These are phyloP conservation scores for Hypomesus transpacificus DNA, from an alignment of 2,113 vertebrate species.

Conservation along the genomic window DNA sequence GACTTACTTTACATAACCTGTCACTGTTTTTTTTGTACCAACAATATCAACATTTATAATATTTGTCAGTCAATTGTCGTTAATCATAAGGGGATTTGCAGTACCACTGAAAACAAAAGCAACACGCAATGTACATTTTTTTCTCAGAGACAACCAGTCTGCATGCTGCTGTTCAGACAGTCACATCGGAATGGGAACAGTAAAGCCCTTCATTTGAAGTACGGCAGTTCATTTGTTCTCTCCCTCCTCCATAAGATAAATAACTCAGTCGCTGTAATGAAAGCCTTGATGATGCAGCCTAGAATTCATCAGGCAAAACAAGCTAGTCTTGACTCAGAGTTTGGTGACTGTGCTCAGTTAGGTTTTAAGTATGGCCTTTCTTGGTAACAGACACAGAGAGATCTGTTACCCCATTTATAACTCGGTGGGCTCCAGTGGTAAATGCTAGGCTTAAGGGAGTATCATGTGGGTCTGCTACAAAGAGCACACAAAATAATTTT, in stretches of 20 bases:
- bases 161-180: not conserved
- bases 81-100: not conserved
- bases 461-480: slow-evolving; percentile 66
- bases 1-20: slow-evolving; percentile 4
- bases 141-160: not conserved
- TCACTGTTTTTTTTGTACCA: not conserved
- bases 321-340: slow-evolving; percentile 14
- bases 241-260: not conserved
- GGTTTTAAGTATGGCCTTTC: slow-evolving; percentile 58
- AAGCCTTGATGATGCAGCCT: slow-evolving; percentile 23
- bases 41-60: not conserved
- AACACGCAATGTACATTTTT: not conserved
- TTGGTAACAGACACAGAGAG: slow-evolving; percentile 63
- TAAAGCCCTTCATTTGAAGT: slow-evolving; percentile 12
- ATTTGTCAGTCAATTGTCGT: not conserved
- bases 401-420: slow-evolving; percentile 69
- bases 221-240: not conserved
- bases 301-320: slow-evolving; percentile 1
- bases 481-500: slow-evolving; percentile 72
- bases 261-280: not conserved
- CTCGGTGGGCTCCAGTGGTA: slow-evolving; percentile 61
- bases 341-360: slow-evolving; percentile 34
- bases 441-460: slow-evolving; percentile 65
- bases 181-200: not conserved
- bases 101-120: not conserved